These are phyloP conservation scores for Rhamnusium bicolor DNA, from an alignment of 2,888 invertebrate species.

Conservation along the genomic window DNA sequence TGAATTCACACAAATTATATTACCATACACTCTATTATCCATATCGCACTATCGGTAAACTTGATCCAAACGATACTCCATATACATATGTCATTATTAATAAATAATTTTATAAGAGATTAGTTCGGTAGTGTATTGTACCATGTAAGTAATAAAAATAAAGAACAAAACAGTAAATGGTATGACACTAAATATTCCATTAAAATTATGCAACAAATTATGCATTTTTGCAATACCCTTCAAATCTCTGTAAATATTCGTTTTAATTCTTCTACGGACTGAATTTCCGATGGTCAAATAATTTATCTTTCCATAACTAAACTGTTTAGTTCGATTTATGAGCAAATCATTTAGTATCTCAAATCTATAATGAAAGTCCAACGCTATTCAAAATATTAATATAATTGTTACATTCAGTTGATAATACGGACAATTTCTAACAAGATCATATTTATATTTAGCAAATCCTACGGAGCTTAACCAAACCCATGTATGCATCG, in stretches of 20 bases:
- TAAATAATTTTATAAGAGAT: slow-evolving; percentile 24
- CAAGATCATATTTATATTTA: background rate
- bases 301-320: background rate
- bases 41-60: slow-evolving; percentile 10
- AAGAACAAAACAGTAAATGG: slow-evolving; percentile 10
- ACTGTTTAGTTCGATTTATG: background rate
- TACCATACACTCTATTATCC: slow-evolving; percentile 20
- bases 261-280: background rate
- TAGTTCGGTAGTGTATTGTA: slow-evolving; percentile 19
- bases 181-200: slow-evolving; percentile 29
- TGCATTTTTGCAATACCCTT: slow-evolving; percentile 25
- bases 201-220: slow-evolving; percentile 20
- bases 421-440: slow-evolving; percentile 1
- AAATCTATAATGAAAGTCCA: slow-evolving; percentile 4
- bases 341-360: background rate
- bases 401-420: slow-evolving; percentile 1
- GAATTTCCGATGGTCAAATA: background rate
- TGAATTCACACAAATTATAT: no score
- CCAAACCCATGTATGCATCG: slow-evolving; percentile 10
- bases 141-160: slow-evolving; percentile 1
- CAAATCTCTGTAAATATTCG: background rate
- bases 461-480: background rate
- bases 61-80: slow-evolving; percentile 15
- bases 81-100: slow-evolving; percentile 4
- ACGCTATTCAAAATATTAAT: slow-evolving; percentile 8